Evolutionary conservation across 92 coral and sea anemone genomes (phyloP).

Genomic region (Paramuricea clavata): DNA sequence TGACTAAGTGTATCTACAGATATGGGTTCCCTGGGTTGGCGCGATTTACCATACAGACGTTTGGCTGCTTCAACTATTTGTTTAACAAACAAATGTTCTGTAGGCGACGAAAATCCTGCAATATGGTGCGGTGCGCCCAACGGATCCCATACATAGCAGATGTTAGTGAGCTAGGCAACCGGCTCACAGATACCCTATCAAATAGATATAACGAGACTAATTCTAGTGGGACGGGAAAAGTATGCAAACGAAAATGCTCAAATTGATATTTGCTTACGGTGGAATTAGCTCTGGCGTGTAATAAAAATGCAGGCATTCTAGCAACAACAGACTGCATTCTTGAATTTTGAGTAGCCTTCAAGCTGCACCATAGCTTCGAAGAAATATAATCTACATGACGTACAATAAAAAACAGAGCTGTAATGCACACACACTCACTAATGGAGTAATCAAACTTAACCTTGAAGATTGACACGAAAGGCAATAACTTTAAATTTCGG

Average conservation of each 20-base stretch:
- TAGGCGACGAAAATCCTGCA: constrained; percentile 68
- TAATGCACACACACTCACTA: background rate
- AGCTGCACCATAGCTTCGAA: background rate
- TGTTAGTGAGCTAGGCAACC: constrained; percentile 49
- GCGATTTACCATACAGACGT: constrained; percentile 63
- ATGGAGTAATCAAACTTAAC: background rate
- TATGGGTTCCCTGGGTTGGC: constrained; percentile 14
- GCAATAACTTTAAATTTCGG: constrained; percentile 36
- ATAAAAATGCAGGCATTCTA: constrained; percentile 53
- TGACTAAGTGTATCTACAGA: constrained; percentile 11
- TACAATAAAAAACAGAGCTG: background rate
- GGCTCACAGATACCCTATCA: constrained; percentile 19
- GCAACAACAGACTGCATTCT: constrained; percentile 41
- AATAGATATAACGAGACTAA: constrained; percentile 29
- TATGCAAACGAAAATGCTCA: constrained; percentile 26
- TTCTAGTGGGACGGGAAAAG: constrained; percentile 4
- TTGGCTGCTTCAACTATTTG: constrained; percentile 67
- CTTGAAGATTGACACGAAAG: constrained; percentile 12
- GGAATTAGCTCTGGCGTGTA: constrained; percentile 53
- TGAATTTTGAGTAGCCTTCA: constrained; percentile 1
- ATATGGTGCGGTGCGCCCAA: constrained; percentile 63
- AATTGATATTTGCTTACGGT: constrained; percentile 65
- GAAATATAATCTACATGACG: constrained; percentile 18
- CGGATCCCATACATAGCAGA: constrained; percentile 63
- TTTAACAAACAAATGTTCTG: constrained; percentile 61